A percentile compares a stretch with the other conserved stretches of the same genome.
phyloP scores from a whole-genome alignment of 2,797 vertebrate genomes.

The Ambastaia sidthimunki region DNA sequence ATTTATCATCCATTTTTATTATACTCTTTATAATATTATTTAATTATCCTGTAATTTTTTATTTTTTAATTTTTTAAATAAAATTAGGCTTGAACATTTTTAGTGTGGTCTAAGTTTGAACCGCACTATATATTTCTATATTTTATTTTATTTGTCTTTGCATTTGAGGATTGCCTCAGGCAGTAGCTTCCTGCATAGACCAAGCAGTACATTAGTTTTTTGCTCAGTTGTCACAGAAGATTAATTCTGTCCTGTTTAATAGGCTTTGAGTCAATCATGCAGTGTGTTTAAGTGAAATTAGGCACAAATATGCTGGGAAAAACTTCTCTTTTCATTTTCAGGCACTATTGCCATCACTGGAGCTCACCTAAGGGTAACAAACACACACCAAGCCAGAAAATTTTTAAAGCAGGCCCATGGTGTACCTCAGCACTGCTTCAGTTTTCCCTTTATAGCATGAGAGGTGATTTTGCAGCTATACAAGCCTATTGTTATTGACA shows the following conservation, averaged over 20 bases:
- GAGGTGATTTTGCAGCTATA: neutral
- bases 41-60: neutral
- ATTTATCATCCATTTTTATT: too few relatives aligned
- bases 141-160: neutral
- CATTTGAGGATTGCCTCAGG: neutral
- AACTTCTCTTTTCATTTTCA: neutral
- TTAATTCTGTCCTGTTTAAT: neutral
- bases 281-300: neutral
- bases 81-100: neutral
- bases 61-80: neutral
- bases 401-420: neutral
- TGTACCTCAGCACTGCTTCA: neutral
- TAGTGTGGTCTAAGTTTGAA: neutral
- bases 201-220: neutral
- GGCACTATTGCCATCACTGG: neutral
- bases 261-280: neutral
- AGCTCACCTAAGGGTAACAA: slow-evolving; percentile 18
- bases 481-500: neutral
- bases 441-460: slow-evolving; percentile 12
- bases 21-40: too few relatives aligned
- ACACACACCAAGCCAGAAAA: neutral
- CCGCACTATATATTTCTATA: neutral
- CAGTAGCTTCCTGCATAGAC: neutral
- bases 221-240: neutral
- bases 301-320: neutral